Base-by-base conservation (phyloP, 2,888 invertebrate genomes). In the Dryobota labecula region DNA sequence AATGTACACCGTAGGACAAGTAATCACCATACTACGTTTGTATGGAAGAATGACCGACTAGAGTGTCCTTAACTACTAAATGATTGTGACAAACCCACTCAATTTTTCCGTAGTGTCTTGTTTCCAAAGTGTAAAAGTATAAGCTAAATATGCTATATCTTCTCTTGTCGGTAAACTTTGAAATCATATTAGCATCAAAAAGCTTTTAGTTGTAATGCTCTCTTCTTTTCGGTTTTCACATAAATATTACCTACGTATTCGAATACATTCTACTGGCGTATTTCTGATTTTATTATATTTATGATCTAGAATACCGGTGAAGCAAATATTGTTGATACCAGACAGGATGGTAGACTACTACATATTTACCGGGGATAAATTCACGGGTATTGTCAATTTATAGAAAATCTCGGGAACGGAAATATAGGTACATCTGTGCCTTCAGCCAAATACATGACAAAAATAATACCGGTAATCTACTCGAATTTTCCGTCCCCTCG, bases 151-250 rank as follows among this genome's bases (percentile, higher is more conserved):
- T n/a, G 15, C 13, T 56, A 30, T 24, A 65, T 57, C 6, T 64
- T 67, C 27, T 45, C 45, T 33, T 41, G 41, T 53, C 18, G 13
- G 20, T 30, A 56, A 74, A 69, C 49, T 73, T 68, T 61, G 60
- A 56, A 68, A 73, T 56, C 68, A 61, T 69, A 73, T 73, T 54
- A 60, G 68, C 43, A 54, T 47, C 33, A 51, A 73, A 74, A 68
- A 75, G 75, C 70, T 63, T 75, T 70, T 53, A 62, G 43, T 74
- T 75, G 62, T 73, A 45, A 66, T 20, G 51, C 18, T 38, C 43
- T 24, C 15, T 67, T 67, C 47, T 38, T 58, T 73, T 33, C 27
- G 24, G n/a, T 27, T 33, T 58, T 51, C 45, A 36, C 38, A 73
- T 73, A 67, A 58, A 66, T 58, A 38, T 73, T 58, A 66, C 51